These are phyloP conservation scores for Oeneis ivallda DNA, from an alignment of 2,888 invertebrate genomes.

Conservation along the genomic window DNA sequence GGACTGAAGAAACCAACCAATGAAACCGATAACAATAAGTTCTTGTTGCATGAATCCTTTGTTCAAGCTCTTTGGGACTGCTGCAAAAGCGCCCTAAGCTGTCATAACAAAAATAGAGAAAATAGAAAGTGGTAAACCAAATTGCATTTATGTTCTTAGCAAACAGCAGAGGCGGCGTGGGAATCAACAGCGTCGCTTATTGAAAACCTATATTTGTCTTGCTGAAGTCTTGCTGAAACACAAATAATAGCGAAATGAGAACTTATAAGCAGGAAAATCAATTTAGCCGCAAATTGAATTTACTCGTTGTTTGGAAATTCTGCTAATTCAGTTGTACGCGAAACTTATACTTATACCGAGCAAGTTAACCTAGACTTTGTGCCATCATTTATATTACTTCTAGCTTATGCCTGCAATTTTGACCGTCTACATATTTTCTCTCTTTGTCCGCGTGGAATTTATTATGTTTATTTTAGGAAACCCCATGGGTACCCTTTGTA, in stretches of 20 bases:
- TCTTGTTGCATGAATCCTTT: too few relatives aligned
- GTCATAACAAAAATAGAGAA: background rate
- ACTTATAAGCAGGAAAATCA: conserved; percentile 28
- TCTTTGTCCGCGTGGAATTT: too few relatives aligned
- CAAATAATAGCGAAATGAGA: conserved; percentile 29
- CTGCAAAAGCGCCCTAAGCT: background rate
- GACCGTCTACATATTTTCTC: too few relatives aligned
- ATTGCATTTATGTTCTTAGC: conserved; percentile 7
- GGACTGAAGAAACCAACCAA: too few relatives aligned
- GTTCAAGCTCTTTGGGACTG: background rate
- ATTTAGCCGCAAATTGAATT: conserved; percentile 12
- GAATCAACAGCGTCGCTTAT: conserved; percentile 31
- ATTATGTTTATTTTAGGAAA: too few relatives aligned
- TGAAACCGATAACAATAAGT: too few relatives aligned
- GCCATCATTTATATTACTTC: too few relatives aligned
- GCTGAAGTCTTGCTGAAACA: conserved; percentile 17
- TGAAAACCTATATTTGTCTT: conserved; percentile 31
- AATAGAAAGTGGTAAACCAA: conserved; percentile 11
- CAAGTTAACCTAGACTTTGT: too few relatives aligned
- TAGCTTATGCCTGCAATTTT: too few relatives aligned
- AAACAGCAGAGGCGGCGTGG: conserved; percentile 4
- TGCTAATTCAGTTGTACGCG: conserved; percentile 4
- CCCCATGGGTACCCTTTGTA: too few relatives aligned
- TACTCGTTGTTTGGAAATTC: background rate
- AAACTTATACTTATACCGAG: background rate